These are phyloP conservation scores for Dryobotodes eremita DNA, from an alignment of 2,888 invertebrate species.

Conservation along the genomic window DNA sequence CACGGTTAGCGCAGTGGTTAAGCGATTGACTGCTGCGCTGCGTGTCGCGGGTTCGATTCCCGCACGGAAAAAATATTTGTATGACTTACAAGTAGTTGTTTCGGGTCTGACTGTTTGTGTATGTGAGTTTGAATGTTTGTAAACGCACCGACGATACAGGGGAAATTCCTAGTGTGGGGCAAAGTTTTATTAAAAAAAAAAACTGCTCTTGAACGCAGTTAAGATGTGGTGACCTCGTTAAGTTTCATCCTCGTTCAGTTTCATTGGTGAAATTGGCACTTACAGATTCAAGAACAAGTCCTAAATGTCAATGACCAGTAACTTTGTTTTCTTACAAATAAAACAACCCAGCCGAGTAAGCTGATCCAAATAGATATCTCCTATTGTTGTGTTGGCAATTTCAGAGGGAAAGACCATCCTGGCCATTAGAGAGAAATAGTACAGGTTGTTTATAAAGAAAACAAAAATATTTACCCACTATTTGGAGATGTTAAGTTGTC, in stretches of 20 bases:
- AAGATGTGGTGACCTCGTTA: not conserved
- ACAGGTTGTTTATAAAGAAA: constrained; percentile 7
- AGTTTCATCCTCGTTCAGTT: not conserved
- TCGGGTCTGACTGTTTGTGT: too few species aligned
- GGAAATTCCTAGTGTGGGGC: too few species aligned
- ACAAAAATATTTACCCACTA: constrained; percentile 17
- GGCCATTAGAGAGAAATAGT: constrained; percentile 30
- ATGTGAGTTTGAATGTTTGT: too few species aligned
- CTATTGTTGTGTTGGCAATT: constrained; percentile 27
- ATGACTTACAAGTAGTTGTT: too few species aligned
- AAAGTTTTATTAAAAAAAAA: too few species aligned
- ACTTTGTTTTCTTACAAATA: constrained; percentile 25
- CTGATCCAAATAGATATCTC: constrained; percentile 25
- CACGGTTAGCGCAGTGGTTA: too few species aligned
- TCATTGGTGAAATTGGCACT: not conserved
- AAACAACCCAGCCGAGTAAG: constrained; percentile 9
- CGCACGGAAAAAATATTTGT: too few species aligned
- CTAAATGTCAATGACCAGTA: constrained; percentile 9
- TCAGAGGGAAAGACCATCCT: constrained; percentile 32
- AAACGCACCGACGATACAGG: too few species aligned
- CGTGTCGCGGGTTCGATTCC: too few species aligned
- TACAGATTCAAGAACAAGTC: not conserved
- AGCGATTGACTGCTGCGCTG: too few species aligned
- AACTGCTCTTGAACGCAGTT: too few species aligned
- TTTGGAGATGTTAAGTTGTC: not conserved